These are phyloP conservation scores for Ormyrus rosae DNA, from an alignment of 2,888 invertebrate species.

Conservation along the genomic window DNA sequence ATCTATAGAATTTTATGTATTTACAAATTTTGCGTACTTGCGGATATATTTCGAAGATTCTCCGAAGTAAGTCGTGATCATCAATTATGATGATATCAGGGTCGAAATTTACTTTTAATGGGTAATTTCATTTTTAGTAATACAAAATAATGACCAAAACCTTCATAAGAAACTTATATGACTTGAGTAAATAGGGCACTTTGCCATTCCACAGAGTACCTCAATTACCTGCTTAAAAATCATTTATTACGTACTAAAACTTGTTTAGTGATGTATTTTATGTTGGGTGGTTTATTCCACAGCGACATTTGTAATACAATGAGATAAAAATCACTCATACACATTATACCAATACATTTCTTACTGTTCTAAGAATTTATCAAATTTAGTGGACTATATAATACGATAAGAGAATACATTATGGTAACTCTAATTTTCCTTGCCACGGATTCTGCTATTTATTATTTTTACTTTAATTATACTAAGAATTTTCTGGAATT, in stretches of 20 bases:
- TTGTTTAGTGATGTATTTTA: slow-evolving; percentile 2
- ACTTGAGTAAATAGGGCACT: slow-evolving; percentile 8
- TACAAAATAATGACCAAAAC: neutral
- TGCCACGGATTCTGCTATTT: no score
- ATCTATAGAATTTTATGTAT: no score
- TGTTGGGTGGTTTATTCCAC: slow-evolving; percentile 23
- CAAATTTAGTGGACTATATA: no score
- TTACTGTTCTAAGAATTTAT: no score
- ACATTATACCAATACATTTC: no score
- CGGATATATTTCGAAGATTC: no score
- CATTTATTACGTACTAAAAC: slow-evolving; percentile 34
- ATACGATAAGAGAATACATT: no score
- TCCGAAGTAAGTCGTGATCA: no score
- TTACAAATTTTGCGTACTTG: no score
- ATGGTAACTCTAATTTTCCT: no score
- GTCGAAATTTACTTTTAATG: neutral
- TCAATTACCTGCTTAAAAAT: slow-evolving; percentile 19
- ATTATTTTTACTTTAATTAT: no score
- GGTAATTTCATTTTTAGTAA: neutral
- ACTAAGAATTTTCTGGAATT: no score
- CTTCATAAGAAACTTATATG: slow-evolving; percentile 25
- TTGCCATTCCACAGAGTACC: neutral
- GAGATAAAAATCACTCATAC: slow-evolving; percentile 6
- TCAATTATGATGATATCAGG: neutral
- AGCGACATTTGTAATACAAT: neutral